A percentile compares a stretch with the other conserved stretches of the same genome.
Evolutionary conservation across 2,888 invertebrate genomes (phyloP).

Genomic region (Schrankia costaestrigalis): DNA sequence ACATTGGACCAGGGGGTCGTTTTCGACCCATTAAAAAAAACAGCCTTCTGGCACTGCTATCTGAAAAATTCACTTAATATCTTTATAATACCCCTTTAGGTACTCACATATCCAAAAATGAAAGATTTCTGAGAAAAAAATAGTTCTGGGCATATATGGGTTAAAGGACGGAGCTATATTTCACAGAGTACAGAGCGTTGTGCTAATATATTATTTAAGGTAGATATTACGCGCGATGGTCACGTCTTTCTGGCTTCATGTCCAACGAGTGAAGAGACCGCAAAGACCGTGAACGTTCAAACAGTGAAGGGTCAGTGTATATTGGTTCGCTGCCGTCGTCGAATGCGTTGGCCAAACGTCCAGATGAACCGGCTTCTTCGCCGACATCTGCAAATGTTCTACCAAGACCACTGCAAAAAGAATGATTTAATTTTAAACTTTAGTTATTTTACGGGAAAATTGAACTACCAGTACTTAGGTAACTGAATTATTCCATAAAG

Average conservation of each 20-base stretch:
- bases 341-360: slow-evolving; percentile 80
- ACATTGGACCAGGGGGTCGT: too few relatives aligned
- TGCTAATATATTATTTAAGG: slow-evolving; percentile 8
- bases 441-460: too few relatives aligned
- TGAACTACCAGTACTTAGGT: too few relatives aligned
- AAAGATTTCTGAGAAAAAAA: too few relatives aligned
- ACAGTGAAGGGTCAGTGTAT: slow-evolving; percentile 94
- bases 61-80: too few relatives aligned
- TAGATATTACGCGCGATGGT: slow-evolving; percentile 55
- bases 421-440: too few relatives aligned
- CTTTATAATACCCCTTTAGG: too few relatives aligned
- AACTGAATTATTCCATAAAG: too few relatives aligned
- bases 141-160: neutral
- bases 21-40: too few relatives aligned
- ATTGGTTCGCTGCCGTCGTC: slow-evolving; percentile 96
- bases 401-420: slow-evolving; percentile 61
- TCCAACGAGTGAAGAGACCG: slow-evolving; percentile 84
- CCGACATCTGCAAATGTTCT: slow-evolving; percentile 67
- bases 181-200: slow-evolving; percentile 10
- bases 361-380: slow-evolving; percentile 72
- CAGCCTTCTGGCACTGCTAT: too few relatives aligned
- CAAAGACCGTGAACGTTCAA: slow-evolving; percentile 90
- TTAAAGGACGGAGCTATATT: slow-evolving; percentile 1
- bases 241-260: slow-evolving; percentile 70
- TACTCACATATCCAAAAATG: neutral